Conservation (phyloP, 2,888 invertebrate genomes). For the Eulithis prunata region DNA sequence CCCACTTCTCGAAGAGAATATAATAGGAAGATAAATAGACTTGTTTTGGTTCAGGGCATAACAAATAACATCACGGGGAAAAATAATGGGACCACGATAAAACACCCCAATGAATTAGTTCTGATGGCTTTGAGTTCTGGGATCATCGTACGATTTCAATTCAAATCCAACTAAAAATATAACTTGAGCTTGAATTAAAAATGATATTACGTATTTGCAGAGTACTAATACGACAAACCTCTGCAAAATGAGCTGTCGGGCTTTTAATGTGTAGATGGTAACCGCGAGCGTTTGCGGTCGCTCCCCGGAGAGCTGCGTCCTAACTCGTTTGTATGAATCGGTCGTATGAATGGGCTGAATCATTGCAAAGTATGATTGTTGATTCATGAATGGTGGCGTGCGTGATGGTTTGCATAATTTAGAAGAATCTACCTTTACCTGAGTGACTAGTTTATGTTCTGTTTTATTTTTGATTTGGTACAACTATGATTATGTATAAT, state of each 20-base stretch:
- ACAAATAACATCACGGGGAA: too few relatives aligned
- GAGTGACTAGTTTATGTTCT: too few relatives aligned
- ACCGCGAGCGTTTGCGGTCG: conserved; percentile 34
- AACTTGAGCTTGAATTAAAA: conserved; percentile 11
- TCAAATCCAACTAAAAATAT: too few relatives aligned
- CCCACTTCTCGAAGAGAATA: too few relatives aligned
- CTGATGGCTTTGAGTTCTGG: too few relatives aligned
- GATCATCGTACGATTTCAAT: too few relatives aligned
- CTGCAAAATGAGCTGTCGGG: conserved; percentile 36
- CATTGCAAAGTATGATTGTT: conserved; percentile 29
- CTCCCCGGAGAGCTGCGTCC: conserved; percentile 11
- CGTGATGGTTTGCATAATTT: not conserved
- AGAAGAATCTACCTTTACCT: not conserved
- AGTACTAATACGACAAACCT: conserved; percentile 29
- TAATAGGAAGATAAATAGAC: too few relatives aligned
- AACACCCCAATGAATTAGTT: too few relatives aligned
- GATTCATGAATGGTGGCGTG: not conserved
- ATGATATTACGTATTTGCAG: conserved; percentile 23
- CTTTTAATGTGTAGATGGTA: conserved; percentile 29
- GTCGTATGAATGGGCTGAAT: conserved; percentile 5
- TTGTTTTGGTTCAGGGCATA: too few relatives aligned
- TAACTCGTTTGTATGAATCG: conserved; percentile 18
- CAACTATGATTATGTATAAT: too few relatives aligned
- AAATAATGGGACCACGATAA: too few relatives aligned
- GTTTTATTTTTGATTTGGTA: too few relatives aligned